Base-by-base conservation (phyloP, 2,113 vertebrate species). In the Pteropus alecto region DNA sequence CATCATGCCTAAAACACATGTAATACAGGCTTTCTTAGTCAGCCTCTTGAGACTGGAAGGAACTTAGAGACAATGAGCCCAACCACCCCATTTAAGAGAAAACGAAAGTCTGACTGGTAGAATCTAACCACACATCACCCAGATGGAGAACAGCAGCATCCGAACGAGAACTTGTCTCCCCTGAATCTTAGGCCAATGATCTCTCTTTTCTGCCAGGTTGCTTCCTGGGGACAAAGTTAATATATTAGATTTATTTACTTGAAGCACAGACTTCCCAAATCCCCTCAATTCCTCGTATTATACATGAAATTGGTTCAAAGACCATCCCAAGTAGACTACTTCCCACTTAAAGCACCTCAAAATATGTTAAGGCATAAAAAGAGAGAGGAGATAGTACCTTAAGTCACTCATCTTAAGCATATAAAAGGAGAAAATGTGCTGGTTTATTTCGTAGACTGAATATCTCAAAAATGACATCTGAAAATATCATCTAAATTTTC, bases 401-500 rank as follows among this genome's bases (percentile, higher is more conserved):
- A 68, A 90, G 19, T 70, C 51, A 71, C 18, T 67, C n/a, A 28
- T 74, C 33, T 61, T 11, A 65, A 90, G 51, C 33, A 77, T 6
- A 16, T 41, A 92, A 71, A 41, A 19, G 28, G 41, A 94, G 58
- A 84, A 94, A 91, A 95, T 56, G 22, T 87, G 33, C 38, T 38
- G 93, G 58, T 56, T 61, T 78, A 24, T 46, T 94, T 19, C 22
- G 35, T 1, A 89, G 73, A 74, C 3, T 35, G 76, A 28, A 26
- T 51, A 71, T 41, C 84, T 94, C 43, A 91, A 87, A 97, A 92
- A 58, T 54, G 35, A 56, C 38, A 90, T 83, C 68, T 93, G 60
- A 89, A 96, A 92, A 95, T 18, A 41, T 76, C 41, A 95, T 35
- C 58, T 46, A 82, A 74, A 87, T 89, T 84, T 95, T 85, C 73